Base-by-base conservation (phyloP, 2,113 vertebrate genomes). In the Zosterops pallidus region DNA sequence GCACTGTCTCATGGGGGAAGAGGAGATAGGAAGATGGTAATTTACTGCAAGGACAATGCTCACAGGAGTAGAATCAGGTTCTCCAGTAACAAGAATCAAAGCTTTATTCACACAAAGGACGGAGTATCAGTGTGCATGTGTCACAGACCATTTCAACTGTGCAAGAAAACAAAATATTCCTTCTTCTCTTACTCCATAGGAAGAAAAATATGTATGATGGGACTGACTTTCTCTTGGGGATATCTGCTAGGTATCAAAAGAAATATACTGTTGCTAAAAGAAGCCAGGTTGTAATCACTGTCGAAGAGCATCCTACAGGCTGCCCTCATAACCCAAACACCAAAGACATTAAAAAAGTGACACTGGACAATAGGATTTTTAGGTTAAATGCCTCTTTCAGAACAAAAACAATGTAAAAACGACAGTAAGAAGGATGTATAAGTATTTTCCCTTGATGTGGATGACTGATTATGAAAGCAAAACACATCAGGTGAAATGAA, bases 1-100 rank as follows among this genome's bases (percentile, higher is more conserved):
- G 46, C 11, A 18, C n/a, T 57, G 0, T 6, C 22, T 70, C 29
- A 41, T 1, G 0, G 23, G 17, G 22, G 47, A 50, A 56, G 25
- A 79, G 26, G 26, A 74, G 29, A 49, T 1, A 52, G 21, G 60
- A 52, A 65, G 12, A 62, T 6, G 17, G 19, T 10, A 17, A 46
- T 88, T 60, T 42, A 19, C 37, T 65, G 44, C 53, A 82, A 47
- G 26, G 55, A 41, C 12, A 64, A 14, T 18, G 20, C 21, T 69
- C 37, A 60, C 19, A 52, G 62, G 35, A 59, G n/a, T 33, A 63
- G 18, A 82, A 69, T 88, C 55, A 47, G 25, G 18, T 21, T 74
- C 35, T 65, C 5, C 1, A 29, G 23, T 19, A 65, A 46, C 2
- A 83, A 21, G 46, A 74, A 22, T 70, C 16, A 56, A 52, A 75